These are phyloP conservation scores for Protonibea diacanthus DNA, from an alignment of 2,797 vertebrate species.

Conservation along the genomic window DNA sequence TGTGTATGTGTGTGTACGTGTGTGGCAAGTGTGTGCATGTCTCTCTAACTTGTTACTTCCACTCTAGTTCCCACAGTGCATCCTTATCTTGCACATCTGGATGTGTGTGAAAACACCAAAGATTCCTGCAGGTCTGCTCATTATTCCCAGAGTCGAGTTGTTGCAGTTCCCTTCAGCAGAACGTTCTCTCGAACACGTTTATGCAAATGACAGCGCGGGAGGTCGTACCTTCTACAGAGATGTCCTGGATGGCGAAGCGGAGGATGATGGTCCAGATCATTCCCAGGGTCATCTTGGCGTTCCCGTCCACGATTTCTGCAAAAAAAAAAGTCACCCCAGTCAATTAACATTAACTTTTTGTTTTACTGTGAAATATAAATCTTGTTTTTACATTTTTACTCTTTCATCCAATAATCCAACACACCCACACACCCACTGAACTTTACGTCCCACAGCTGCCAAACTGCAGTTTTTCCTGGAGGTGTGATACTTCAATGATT, in stretches of 20 bases:
- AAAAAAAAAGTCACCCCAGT: neutral
- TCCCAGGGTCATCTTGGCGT: slow-evolving; percentile 91
- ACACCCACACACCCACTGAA: slow-evolving; percentile 38
- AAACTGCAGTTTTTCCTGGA: neutral
- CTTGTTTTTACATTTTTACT: slow-evolving; percentile 35
- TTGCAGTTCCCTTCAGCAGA: neutral
- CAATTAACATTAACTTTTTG: neutral
- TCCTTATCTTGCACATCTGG: slow-evolving; percentile 8
- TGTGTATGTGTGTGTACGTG: neutral
- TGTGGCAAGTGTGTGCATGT: neutral
- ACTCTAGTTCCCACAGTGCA: slow-evolving; percentile 46
- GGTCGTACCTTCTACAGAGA: slow-evolving; percentile 92
- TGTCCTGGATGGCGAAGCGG: slow-evolving; percentile 96
- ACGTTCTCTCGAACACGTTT: neutral
- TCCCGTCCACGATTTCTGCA: slow-evolving; percentile 95
- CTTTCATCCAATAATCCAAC: slow-evolving; percentile 30
- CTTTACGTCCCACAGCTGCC: slow-evolving; percentile 8
- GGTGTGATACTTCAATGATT: slow-evolving; percentile 9
- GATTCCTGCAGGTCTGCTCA: neutral
- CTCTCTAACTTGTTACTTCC: slow-evolving; percentile 3
- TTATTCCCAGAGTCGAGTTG: neutral
- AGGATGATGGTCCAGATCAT: slow-evolving; percentile 98
- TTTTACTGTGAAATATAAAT: neutral
- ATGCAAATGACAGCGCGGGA: neutral
- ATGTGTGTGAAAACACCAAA: neutral